A percentile compares a stretch with the other conserved stretches of the same genome.
Conservation (phyloP, 2,888 invertebrate genomes). For the Ichneumoninae sp. region DNA sequence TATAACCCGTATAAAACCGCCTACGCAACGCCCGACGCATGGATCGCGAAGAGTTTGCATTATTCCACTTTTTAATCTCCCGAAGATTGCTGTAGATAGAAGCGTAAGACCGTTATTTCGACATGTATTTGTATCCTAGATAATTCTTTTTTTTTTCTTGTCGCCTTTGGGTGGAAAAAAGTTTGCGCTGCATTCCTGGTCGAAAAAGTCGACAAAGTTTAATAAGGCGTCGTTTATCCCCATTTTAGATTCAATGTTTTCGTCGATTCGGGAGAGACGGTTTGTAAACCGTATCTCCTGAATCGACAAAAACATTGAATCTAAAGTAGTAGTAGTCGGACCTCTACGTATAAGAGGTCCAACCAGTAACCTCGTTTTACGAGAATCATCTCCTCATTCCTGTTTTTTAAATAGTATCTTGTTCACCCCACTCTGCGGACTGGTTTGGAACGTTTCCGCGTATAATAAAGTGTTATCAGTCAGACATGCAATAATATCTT, state of each 20-base stretch:
- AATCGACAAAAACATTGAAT: not conserved
- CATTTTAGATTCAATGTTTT: not conserved
- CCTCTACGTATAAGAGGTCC: not conserved
- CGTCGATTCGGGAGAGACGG: not conserved
- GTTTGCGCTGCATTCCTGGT: conserved; percentile 5
- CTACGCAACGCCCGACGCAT: not conserved
- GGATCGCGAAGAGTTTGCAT: not conserved
- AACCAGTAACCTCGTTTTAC: not conserved
- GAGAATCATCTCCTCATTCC: not conserved
- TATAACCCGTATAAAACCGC: conserved; percentile 1
- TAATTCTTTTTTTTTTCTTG: not conserved
- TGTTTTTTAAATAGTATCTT: not conserved
- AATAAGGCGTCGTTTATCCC: not conserved
- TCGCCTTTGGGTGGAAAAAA: not conserved
- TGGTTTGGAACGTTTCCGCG: not conserved
- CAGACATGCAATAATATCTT: not conserved
- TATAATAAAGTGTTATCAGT: not conserved
- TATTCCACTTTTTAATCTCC: not conserved
- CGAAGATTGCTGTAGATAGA: not conserved
- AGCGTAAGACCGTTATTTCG: not conserved
- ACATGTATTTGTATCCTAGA: conserved; percentile 1
- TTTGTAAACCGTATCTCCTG: not conserved
- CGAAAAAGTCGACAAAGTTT: not conserved
- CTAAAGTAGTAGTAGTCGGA: not conserved
- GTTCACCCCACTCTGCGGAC: not conserved